Evolutionary conservation across 2,888 invertebrate species (phyloP).

Genomic region (Perizoma flavofasciatum): DNA sequence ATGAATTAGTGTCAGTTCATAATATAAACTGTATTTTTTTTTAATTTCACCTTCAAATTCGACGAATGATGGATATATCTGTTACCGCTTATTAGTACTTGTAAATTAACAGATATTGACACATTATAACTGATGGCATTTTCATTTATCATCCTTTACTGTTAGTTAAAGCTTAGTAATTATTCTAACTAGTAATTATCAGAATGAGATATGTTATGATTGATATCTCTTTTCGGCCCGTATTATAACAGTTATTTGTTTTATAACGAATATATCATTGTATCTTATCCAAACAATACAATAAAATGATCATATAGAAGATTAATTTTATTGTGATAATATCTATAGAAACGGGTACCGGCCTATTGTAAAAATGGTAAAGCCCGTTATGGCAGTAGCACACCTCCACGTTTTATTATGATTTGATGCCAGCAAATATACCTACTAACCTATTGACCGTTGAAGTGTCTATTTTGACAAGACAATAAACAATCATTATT

Average conservation of each 20-base stretch:
- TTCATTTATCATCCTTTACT: conserved; percentile 36
- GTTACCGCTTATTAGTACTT: conserved; percentile 38
- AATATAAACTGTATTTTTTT: conserved; percentile 12
- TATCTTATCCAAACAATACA: conserved; percentile 29
- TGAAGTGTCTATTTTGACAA: too few relatives aligned
- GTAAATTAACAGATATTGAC: conserved; percentile 34
- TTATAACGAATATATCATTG: conserved; percentile 38
- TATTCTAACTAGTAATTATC: conserved; percentile 41
- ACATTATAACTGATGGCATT: conserved; percentile 28
- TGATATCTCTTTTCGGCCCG: conserved; percentile 49
- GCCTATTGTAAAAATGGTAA: conserved; percentile 8
- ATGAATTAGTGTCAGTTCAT: conserved; percentile 7
- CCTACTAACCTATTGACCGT: too few relatives aligned
- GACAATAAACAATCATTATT: too few relatives aligned
- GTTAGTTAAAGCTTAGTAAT: conserved; percentile 32
- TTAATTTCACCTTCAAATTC: conserved; percentile 20
- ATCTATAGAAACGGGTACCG: too few relatives aligned
- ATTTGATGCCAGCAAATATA: not conserved
- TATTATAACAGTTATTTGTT: conserved; percentile 40
- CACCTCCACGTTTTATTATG: conserved; percentile 7
- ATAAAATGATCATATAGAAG: conserved; percentile 11
- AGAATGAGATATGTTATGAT: conserved; percentile 44
- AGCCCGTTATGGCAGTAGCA: conserved; percentile 15
- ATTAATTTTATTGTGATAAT: conserved; percentile 24
- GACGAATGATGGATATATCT: conserved; percentile 50